Percentiles rank a stretch among this genome's conserved stretches.
phyloP scores from a whole-genome alignment of 92 coral and sea anemone genomes.

The Palythoa grandiflora region DNA sequence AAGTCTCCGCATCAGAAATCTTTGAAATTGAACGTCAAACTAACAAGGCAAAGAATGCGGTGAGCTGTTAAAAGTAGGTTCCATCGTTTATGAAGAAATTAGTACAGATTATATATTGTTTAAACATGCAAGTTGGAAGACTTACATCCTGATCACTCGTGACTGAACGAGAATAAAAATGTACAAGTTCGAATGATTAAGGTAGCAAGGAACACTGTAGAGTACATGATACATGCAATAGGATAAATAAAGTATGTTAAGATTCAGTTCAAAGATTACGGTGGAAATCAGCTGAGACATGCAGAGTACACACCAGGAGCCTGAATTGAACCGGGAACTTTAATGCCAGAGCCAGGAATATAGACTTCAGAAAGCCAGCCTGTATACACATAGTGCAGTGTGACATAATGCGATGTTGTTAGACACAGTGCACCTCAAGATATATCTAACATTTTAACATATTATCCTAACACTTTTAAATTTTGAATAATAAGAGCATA shows the following conservation, averaged over 20 bases:
- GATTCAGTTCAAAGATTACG: slow-evolving; percentile 25
- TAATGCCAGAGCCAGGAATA: slow-evolving; percentile 97
- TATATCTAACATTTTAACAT: not conserved
- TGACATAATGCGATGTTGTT: slow-evolving; percentile 40
- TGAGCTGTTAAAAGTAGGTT: slow-evolving; percentile 34
- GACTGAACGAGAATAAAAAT: not conserved
- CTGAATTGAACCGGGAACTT: slow-evolving; percentile 98
- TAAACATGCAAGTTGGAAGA: not conserved
- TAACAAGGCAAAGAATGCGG: slow-evolving; percentile 28
- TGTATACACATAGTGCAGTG: slow-evolving; percentile 65
- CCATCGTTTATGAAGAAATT: not conserved
- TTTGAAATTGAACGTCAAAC: not conserved
- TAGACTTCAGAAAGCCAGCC: slow-evolving; percentile 96
- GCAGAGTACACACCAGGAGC: slow-evolving; percentile 96
- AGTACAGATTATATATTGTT: not conserved
- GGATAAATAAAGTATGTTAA: not conserved
- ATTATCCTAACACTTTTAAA: not conserved
- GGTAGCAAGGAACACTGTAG: not conserved
- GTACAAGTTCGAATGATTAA: not conserved
- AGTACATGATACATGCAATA: not conserved
- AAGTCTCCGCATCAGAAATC: not conserved
- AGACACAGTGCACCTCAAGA: slow-evolving; percentile 51
- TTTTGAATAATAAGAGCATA: not conserved
- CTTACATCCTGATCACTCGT: not conserved
- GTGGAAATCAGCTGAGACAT: slow-evolving; percentile 37